Evolutionary conservation across 2,113 vertebrate species (phyloP), one percentile per base, ranked within the genome.

Genomic region (Ictalurus punctatus): DNA sequence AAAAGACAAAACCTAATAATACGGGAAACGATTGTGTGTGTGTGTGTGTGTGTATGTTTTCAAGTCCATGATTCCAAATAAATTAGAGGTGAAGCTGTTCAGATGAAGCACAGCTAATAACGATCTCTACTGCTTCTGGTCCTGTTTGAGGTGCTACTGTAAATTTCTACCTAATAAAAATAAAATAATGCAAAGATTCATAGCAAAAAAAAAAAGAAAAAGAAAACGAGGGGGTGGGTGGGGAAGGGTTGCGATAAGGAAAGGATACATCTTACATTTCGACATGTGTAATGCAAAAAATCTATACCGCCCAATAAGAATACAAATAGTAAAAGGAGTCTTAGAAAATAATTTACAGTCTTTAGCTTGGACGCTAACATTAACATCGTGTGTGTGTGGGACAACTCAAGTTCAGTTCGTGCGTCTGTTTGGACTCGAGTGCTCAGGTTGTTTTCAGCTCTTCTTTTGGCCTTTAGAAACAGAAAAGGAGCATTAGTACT

Each of bases 401-500:
- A 85, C 86, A 84, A 61, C 44, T 87, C 58, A 89, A 87, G 85
- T 92, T 90, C 89, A 87, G 85, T 92, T 90, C 89, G 88, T 86
- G 87, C 87, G 87, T 87, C 74, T 59, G 52, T 73, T 52, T 48
- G 30, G 25, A 88, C 79, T 61, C 16, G 8, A 23, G 58, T 86
- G 76, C 83, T 96, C 95, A 96, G 54, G 95, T 94, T 1, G 94
- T 91, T 89, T 96, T 96, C 88, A 94, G 89, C 21, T 96, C 95
- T 71, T 96, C 95, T 93, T 96, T 96, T 92, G 96, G 93, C 94
- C 95, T 96, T 91, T 17, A 82, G 88, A 91, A 91, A 40, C 90
- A 67, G 85, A 88, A 91, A 61, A 91, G 58, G 80, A 65, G 16
- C 14, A 59, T 44, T 78, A 56, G 27, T n/a, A 37, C 10, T 1